Evolutionary conservation across 2,113 vertebrate genomes (phyloP), one percentile per base, ranked within the genome.

Genomic region (Strix aluco): DNA sequence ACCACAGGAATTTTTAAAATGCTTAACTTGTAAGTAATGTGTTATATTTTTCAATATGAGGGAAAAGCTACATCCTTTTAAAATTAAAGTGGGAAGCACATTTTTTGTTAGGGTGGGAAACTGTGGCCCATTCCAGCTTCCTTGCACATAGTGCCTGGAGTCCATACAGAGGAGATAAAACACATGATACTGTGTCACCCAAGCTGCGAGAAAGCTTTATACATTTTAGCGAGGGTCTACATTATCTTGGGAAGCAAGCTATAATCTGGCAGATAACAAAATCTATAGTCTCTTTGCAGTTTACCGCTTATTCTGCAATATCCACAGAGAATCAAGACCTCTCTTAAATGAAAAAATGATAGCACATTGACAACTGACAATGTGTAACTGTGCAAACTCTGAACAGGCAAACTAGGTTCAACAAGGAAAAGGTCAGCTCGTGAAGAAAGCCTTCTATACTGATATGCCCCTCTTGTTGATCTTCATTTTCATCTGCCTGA

Each of bases 161-260:
- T 69, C n/a, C 36, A 17, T 21, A 65, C 7, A 44, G 16, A 70
- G 15, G 7, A 72, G 15, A 61, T 19, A 77, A 83, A 89, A n/a
- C 6, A 19, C 8, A 3, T 11, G 11, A 42, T 38, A 42, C 12
- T 38, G 4, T 46, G 11, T 61, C 54, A 62, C 15, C 7, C 49
- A 55, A 75, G 4, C 3, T 52, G 51, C 9, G 21, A 71, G 30
- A 82, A 65, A 34, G 5, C 22, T 77, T 61, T 73, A 58, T 40
- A 38, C 2, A 8, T 54, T 27, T 17, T 65, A 63, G 9, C 1
- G 0, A 66, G 17, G 10, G 36, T n/a, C 5, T 44, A 14, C 3
- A 2, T 55, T 88, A 52, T 20, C 30, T 65, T 61, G 71, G 47
- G 21, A 63, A 72, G 22, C 10, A 72, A 74, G 15, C 2, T 30